Base-by-base conservation (phyloP, 1,140 invertebrate species). In the Habropoda laboriosa region DNA sequence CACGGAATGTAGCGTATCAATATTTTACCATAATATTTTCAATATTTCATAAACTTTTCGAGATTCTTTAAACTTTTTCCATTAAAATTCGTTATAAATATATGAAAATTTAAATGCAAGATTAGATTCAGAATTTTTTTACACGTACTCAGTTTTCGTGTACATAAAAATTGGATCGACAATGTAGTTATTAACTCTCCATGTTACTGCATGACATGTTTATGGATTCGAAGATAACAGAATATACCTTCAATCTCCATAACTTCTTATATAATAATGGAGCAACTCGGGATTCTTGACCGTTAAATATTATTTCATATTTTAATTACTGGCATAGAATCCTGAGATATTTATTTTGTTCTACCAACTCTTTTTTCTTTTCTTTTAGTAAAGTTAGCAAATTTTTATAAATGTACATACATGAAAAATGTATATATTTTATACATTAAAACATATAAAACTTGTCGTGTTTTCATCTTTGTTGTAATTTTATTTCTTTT, bases 291-390 rank as follows among this genome's bases (percentile, higher is more conserved):
- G 63, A 81, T 61, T 85, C 72, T 81, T 75, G 51, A 86, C 42
- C 51, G 5, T 24, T 81, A 68, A 53, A 82, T 32, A 12, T 85
- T 82, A 71, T 72, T 78, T 32, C 35, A 53, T 72, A 79, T 60
- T 79, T 82, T 24, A 85, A 51, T 71, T 82, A 85, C 70, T 86
- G 75, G 83, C 66, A 71, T 85, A 85, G 35, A 75, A 78, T 86
- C 75, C 83, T 82, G 71, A 86, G 83, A 79, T 70, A 79, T 63
- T 81, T 85, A 58, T 81, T 18, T 66, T 79, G 53, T 82, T 84
- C 79, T 85, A 85, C 38, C 73, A 81, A 86, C 42, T 66, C 32
- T 77, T 81, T 67, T 32, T 38, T 66, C 24, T 53, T 61, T 61
- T 70, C 42, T 72, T 30, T 64, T 60, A 58, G 74, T 61, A 35